phyloP scores from a whole-genome alignment of 2,797 vertebrate species.

The Pteropus rufus region DNA sequence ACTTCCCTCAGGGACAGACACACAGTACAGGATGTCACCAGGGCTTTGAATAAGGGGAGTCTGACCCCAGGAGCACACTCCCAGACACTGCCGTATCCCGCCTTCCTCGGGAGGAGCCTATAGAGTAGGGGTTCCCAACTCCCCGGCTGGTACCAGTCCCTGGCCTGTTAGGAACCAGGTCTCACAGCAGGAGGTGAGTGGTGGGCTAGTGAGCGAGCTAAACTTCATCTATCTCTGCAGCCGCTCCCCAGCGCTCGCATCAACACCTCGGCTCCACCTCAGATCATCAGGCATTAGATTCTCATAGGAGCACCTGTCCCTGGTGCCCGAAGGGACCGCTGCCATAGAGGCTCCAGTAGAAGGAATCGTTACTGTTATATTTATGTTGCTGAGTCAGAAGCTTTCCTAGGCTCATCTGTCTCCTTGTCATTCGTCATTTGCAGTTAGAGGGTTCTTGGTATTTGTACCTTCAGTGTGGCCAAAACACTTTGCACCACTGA shows the following conservation, averaged over 20 bases:
- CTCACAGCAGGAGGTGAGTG: no score
- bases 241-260: no score
- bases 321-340: no score
- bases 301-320: no score
- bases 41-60: not conserved
- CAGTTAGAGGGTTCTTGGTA: not conserved
- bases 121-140: not conserved
- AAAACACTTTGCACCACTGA: not conserved
- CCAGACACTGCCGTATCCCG: not conserved
- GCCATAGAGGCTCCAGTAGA: accelerated
- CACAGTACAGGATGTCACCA: not conserved
- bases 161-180: no score
- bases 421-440: accelerated
- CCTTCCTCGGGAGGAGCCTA: not conserved
- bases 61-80: not conserved
- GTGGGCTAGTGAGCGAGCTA: no score
- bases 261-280: no score
- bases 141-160: no score
- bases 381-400: not conserved
- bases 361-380: not conserved
- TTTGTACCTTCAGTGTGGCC: not conserved
- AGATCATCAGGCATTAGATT: no score
- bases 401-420: not conserved
- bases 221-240: no score
- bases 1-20: not conserved